A percentile compares a stretch with the other conserved stretches of the same genome.
These are phyloP conservation scores for Physeter macrocephalus DNA, from an alignment of 2,113 vertebrate species.

Conservation along the genomic window DNA sequence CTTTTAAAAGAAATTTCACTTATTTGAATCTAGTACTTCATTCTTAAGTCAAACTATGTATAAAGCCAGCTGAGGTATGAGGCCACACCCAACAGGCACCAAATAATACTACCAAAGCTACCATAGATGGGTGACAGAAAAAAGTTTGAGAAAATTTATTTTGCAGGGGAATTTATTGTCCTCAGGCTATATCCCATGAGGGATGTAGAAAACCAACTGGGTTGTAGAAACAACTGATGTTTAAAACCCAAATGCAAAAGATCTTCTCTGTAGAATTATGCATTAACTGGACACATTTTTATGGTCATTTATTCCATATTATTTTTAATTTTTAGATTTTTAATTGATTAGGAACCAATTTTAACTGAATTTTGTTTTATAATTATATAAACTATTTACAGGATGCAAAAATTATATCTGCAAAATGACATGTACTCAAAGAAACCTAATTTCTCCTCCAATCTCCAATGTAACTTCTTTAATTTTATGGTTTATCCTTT, in stretches of 20 bases:
- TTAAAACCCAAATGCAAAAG: background rate
- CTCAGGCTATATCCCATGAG: background rate
- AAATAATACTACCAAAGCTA: background rate
- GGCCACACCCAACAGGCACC: background rate
- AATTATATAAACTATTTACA: background rate
- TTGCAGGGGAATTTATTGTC: background rate
- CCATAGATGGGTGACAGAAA: background rate
- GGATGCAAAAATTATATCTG: background rate
- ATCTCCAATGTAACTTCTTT: background rate
- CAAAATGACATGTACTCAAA: background rate
- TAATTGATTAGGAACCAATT: background rate
- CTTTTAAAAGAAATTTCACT: background rate
- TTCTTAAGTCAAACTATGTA: background rate
- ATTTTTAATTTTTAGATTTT: background rate
- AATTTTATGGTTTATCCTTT: background rate
- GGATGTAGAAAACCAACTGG: background rate
- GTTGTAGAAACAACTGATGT: background rate
- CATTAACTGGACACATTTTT: background rate
- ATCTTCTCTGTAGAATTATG: background rate
- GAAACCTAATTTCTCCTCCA: background rate
- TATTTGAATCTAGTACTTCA: background rate
- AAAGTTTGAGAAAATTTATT: background rate
- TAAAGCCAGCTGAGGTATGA: background rate
- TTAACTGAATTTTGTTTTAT: background rate
- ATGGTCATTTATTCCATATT: background rate